phyloP scores from a whole-genome alignment of 2,888 invertebrate genomes.

The Dasysyrphus tricinctus region DNA sequence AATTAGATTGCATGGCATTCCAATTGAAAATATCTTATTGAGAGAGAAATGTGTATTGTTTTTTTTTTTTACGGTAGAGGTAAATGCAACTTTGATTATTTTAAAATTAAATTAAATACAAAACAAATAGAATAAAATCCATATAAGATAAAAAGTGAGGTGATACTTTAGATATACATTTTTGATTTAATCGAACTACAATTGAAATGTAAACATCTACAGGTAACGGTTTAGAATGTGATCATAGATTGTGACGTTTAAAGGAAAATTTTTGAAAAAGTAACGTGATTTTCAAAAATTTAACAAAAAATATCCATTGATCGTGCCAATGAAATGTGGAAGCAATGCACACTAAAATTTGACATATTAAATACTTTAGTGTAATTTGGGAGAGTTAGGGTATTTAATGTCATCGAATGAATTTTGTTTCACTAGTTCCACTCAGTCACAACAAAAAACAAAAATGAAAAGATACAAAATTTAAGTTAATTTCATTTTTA shows the following conservation, averaged over 20 bases:
- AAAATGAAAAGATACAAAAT: too few species aligned
- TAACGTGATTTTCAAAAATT: constrained; percentile 1
- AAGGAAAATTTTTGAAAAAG: not conserved
- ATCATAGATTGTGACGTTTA: not conserved
- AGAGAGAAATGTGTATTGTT: constrained; percentile 29
- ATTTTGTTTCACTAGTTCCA: not conserved
- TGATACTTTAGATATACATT: not conserved
- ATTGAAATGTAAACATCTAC: constrained; percentile 24
- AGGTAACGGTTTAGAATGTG: constrained; percentile 11
- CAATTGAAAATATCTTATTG: constrained; percentile 61
- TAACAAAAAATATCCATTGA: not conserved
- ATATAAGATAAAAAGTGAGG: not conserved
- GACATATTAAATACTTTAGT: not conserved
- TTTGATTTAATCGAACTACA: constrained; percentile 27
- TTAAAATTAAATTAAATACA: constrained; percentile 40
- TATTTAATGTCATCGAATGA: not conserved
- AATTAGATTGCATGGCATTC: constrained; percentile 70
- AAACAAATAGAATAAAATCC: not conserved
- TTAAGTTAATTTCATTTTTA: too few species aligned
- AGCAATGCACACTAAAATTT: not conserved
- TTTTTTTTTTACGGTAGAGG: constrained; percentile 17
- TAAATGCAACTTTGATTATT: constrained; percentile 51
- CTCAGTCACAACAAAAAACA: too few species aligned
- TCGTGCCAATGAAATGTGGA: not conserved
- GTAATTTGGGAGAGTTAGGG: not conserved